A percentile compares a stretch with the other conserved stretches of the same genome.
phyloP scores from a whole-genome alignment of 2,113 vertebrate species.

The Hippotragus niger region DNA sequence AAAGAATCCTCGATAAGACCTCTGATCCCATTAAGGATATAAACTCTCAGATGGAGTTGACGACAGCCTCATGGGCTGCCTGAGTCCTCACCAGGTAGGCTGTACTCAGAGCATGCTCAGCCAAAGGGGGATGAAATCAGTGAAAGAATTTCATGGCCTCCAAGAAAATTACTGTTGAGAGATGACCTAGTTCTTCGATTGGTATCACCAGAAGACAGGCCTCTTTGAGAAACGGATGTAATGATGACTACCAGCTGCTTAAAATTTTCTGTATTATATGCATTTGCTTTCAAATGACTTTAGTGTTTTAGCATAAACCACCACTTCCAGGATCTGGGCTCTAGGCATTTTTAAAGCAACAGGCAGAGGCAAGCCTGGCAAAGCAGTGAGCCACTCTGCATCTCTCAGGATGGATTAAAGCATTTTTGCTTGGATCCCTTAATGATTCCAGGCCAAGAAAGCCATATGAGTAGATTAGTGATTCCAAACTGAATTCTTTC shows the following conservation, averaged over 20 bases:
- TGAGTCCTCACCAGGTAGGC: slow-evolving; percentile 70
- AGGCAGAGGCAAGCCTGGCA: slow-evolving; percentile 73
- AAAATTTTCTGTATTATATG: slow-evolving; percentile 77
- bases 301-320: slow-evolving; percentile 82
- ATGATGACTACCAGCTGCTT: slow-evolving; percentile 78
- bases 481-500: slow-evolving; percentile 41
- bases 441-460: slow-evolving; percentile 60
- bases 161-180: slow-evolving; percentile 81
- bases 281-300: slow-evolving; percentile 80
- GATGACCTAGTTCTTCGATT: slow-evolving; percentile 84
- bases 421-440: slow-evolving; percentile 63
- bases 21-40: slow-evolving; percentile 85
- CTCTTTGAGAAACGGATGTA: slow-evolving; percentile 80
- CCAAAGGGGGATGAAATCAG: slow-evolving; percentile 80
- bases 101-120: slow-evolving; percentile 74
- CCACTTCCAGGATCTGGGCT: slow-evolving; percentile 72
- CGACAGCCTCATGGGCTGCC: slow-evolving; percentile 79
- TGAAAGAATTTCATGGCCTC: slow-evolving; percentile 80
- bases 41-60: slow-evolving; percentile 80
- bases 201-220: slow-evolving; percentile 80
- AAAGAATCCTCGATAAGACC: slow-evolving; percentile 80
- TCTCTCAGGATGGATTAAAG: slow-evolving; percentile 61
- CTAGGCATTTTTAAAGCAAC: slow-evolving; percentile 77
- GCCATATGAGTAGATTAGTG: slow-evolving; percentile 41
- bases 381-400: slow-evolving; percentile 57